Conservation (phyloP, 2,113 vertebrate species). For the Megaleporinus macrocephalus region DNA sequence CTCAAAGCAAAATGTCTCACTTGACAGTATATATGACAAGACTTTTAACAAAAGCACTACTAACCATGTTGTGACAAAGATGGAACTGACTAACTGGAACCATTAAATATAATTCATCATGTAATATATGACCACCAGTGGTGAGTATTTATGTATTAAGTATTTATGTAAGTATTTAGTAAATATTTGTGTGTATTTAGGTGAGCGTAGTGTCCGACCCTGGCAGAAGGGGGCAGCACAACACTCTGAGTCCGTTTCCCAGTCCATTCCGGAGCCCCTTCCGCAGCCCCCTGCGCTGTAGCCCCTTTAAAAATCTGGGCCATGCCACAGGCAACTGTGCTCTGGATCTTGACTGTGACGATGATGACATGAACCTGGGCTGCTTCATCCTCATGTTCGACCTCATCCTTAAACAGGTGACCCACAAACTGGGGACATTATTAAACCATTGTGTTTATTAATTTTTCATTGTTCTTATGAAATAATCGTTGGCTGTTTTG, state of each 20-base stretch:
- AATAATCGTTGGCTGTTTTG: too few species aligned
- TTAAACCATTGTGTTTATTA: too few species aligned
- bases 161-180: not conserved
- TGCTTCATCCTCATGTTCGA: constrained; percentile 99
- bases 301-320: constrained; percentile 95
- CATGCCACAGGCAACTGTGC: constrained; percentile 85
- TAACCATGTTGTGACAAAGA: too few species aligned
- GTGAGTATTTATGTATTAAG: not conserved
- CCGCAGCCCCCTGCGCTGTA: constrained; percentile 88
- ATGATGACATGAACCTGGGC: constrained; percentile 98
- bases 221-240: constrained; percentile 89
- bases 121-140: not conserved
- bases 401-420: constrained; percentile 97
- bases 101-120: not conserved
- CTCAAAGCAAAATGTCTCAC: not conserved
- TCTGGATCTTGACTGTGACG: constrained; percentile 94
- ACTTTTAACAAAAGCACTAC: not conserved
- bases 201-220: constrained; percentile 96
- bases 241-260: constrained; percentile 92
- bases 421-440: too few species aligned
- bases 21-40: not conserved
- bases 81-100: too few species aligned
- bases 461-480: too few species aligned
- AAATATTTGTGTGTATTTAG: constrained; percentile 64
- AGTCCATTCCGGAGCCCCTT: constrained; percentile 97